These are phyloP conservation scores for Lycophotia porphyrea DNA, from an alignment of 2,888 invertebrate species.

Conservation along the genomic window DNA sequence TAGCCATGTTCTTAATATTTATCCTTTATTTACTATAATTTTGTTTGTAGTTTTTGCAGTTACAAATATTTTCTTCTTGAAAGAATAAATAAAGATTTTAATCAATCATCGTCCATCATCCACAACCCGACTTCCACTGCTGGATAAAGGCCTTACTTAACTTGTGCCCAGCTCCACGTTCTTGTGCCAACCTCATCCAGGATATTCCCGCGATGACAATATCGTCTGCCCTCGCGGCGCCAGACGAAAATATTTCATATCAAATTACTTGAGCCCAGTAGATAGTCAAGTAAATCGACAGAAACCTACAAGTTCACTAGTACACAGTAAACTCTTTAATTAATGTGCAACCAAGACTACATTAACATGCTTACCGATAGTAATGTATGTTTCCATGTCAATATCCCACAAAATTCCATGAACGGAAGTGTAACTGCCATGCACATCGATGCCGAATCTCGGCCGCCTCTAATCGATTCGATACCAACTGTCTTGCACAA, in stretches of 20 bases:
- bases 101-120: too few species aligned
- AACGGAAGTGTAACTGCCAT: slow-evolving; percentile 60
- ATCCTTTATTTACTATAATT: not conserved
- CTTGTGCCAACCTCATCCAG: too few species aligned
- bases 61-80: too few species aligned
- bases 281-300: not conserved
- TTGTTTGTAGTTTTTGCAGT: not conserved
- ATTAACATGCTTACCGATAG: slow-evolving; percentile 25
- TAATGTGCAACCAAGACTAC: slow-evolving; percentile 7
- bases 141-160: too few species aligned
- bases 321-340: too few species aligned
- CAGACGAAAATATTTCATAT: too few species aligned
- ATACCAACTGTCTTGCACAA: slow-evolving; percentile 64
- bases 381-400: slow-evolving; percentile 66
- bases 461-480: slow-evolving; percentile 69
- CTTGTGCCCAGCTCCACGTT: too few species aligned
- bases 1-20: not conserved
- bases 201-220: too few species aligned
- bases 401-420: slow-evolving; percentile 32
- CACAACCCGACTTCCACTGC: too few species aligned
- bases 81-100: too few species aligned
- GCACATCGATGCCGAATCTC: slow-evolving; percentile 59
- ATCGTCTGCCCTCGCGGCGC: too few species aligned
- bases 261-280: not conserved
- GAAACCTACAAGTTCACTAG: not conserved